phyloP scores from a whole-genome alignment of 2,113 vertebrate species.

The Epinephelus moara region DNA sequence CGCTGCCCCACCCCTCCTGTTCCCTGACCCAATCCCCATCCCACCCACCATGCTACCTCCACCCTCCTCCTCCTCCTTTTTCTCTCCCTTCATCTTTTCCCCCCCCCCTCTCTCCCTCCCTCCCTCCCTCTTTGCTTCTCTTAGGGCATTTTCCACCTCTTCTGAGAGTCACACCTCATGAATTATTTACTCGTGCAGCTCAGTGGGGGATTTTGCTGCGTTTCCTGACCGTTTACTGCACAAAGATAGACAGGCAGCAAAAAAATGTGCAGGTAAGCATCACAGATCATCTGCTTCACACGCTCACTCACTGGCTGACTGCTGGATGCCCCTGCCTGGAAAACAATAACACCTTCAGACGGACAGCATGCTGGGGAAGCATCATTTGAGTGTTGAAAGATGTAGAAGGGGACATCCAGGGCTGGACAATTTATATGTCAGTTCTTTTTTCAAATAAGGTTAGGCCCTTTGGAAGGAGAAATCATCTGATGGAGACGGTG shows the following conservation, averaged over 20 bases:
- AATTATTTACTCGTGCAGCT: slow-evolving; percentile 76
- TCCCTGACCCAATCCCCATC: slow-evolving; percentile 25
- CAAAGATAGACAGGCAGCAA: slow-evolving; percentile 14
- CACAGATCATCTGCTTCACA: slow-evolving; percentile 5
- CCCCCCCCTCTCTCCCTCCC: slow-evolving; percentile 17
- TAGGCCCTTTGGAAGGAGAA: not conserved
- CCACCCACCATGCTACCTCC: slow-evolving; percentile 21
- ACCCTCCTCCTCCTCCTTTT: not conserved
- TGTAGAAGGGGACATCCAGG: not conserved
- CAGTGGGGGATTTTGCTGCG: slow-evolving; percentile 45
- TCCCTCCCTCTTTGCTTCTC: slow-evolving; percentile 46
- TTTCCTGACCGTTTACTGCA: slow-evolving; percentile 57
- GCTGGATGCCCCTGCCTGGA: not conserved
- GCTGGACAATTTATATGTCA: not conserved
- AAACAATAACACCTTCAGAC: not conserved
- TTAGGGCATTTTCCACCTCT: slow-evolving; percentile 67
- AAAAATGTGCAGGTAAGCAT: slow-evolving; percentile 37
- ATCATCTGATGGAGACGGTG: not conserved
- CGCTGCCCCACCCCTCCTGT: slow-evolving; percentile 21
- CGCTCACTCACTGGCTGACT: not conserved
- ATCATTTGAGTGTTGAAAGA: not conserved
- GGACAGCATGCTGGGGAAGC: not conserved
- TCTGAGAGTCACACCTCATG: slow-evolving; percentile 76
- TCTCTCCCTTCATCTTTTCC: slow-evolving; percentile 21
- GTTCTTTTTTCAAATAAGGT: not conserved